A percentile compares a stretch with the other conserved stretches of the same genome.
phyloP scores from a whole-genome alignment of 37 sponge, comb jelly and placozoan species.

The Beroe ovata region DNA sequence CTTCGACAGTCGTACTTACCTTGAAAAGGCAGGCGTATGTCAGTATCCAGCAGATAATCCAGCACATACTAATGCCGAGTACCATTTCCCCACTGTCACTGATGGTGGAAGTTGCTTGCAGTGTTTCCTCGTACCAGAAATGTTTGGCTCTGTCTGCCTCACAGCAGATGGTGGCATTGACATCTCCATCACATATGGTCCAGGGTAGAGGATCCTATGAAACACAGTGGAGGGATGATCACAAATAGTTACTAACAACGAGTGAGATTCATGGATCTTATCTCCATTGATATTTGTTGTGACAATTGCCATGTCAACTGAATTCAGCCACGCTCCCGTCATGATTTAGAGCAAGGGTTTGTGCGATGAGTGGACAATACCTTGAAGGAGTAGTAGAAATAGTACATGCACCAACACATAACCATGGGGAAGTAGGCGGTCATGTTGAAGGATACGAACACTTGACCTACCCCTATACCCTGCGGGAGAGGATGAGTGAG shows the following conservation, averaged over 20 bases:
- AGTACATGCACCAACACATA: constrained; percentile 66
- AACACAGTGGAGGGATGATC: no score
- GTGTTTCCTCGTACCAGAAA: constrained; percentile 10
- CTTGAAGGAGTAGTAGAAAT: constrained; percentile 29
- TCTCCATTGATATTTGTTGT: no score
- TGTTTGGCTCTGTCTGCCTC: not conserved
- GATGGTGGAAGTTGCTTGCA: not conserved
- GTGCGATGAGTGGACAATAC: no score
- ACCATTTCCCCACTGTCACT: not conserved
- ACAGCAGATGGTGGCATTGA: not conserved
- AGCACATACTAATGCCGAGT: not conserved
- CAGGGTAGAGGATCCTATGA: constrained; percentile 80
- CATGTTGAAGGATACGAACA: constrained; percentile 29
- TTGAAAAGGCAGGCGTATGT: constrained; percentile 50
- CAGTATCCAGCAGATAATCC: constrained; percentile 28
- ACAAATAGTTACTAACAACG: no score
- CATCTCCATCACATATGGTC: constrained; percentile 73
- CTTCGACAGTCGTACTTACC: no score
- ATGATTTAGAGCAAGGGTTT: no score
- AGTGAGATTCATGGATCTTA: no score
- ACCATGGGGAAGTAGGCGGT: constrained; percentile 67
- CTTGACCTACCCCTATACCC: constrained; percentile 42
- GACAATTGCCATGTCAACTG: no score
- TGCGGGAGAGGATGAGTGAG: not conserved
- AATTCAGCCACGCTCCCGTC: no score